A percentile compares a stretch with the other conserved stretches of the same genome.
These are phyloP conservation scores for Tineola bisselliella DNA, from an alignment of 2,888 invertebrate genomes.

Conservation along the genomic window DNA sequence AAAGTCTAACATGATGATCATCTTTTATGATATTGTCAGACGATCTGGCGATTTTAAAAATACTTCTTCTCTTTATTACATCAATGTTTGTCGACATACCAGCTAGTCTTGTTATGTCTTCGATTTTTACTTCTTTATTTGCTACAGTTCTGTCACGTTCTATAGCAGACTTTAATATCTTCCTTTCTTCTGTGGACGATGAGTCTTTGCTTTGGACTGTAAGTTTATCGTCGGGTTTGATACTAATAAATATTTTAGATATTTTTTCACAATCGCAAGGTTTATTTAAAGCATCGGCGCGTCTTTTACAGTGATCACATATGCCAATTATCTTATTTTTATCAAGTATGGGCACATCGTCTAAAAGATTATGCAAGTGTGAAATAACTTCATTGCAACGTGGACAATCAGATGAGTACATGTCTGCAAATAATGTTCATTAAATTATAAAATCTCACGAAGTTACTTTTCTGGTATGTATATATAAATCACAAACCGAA, in stretches of 20 bases:
- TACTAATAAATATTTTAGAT: slow-evolving; percentile 28
- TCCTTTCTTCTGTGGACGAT: background rate
- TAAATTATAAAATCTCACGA: slow-evolving; percentile 27
- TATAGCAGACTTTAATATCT: background rate
- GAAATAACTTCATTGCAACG: slow-evolving; percentile 35
- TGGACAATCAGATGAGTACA: slow-evolving; percentile 24
- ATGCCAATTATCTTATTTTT: slow-evolving; percentile 29
- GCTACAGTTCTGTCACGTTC: background rate
- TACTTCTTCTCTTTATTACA: background rate
- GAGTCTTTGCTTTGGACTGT: background rate
- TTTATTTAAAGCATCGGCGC: slow-evolving; percentile 22
- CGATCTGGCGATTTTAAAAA: background rate
- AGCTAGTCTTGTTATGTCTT: background rate
- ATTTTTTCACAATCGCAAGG: slow-evolving; percentile 34
- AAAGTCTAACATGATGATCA: background rate
- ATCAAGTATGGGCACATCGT: slow-evolving; percentile 25
- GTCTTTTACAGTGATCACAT: slow-evolving; percentile 36
- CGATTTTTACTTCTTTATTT: background rate
- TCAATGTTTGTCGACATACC: background rate
- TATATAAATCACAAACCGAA: background rate
- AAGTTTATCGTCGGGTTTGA: slow-evolving; percentile 23
- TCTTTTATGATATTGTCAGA: background rate
- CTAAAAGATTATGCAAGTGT: slow-evolving; percentile 29
- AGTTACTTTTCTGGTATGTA: background rate
- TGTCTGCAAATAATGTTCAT: background rate